Evolutionary conservation across 2,113 vertebrate genomes (phyloP).

Genomic region (Phyllostomus hastatus): DNA sequence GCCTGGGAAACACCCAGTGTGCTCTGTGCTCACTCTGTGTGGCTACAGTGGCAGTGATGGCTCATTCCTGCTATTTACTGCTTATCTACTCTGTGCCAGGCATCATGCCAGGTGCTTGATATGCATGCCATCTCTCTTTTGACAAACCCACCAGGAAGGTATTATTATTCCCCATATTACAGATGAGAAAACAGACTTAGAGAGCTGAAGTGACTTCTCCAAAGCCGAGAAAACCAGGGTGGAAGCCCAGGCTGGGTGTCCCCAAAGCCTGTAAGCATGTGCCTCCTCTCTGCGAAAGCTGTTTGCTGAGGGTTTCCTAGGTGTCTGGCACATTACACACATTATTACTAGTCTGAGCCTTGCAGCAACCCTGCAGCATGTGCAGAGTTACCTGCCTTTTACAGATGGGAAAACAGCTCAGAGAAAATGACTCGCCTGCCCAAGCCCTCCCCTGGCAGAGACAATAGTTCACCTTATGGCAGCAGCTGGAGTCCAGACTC

Average conservation of each 20-base stretch:
- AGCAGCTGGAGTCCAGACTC: not conserved
- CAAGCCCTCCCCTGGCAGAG: not conserved
- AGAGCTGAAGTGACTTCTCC: not conserved
- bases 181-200: not conserved
- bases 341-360: not conserved
- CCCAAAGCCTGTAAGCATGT: not conserved
- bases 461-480: not conserved
- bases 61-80: not conserved
- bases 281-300: not conserved
- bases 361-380: not conserved
- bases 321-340: not conserved
- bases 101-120: not conserved
- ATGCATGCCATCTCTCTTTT: not conserved
- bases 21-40: accelerated
- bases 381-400: not conserved
- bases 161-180: not conserved
- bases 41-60: not conserved
- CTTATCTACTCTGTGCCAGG: not conserved
- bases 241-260: not conserved
- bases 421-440: not conserved
- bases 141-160: not conserved
- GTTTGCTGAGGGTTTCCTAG: not conserved
- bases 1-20: not conserved
- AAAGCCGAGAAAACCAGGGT: not conserved
- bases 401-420: not conserved